Conservation (phyloP, 2,888 invertebrate species). For the Cyrtodaria siliqua region DNA sequence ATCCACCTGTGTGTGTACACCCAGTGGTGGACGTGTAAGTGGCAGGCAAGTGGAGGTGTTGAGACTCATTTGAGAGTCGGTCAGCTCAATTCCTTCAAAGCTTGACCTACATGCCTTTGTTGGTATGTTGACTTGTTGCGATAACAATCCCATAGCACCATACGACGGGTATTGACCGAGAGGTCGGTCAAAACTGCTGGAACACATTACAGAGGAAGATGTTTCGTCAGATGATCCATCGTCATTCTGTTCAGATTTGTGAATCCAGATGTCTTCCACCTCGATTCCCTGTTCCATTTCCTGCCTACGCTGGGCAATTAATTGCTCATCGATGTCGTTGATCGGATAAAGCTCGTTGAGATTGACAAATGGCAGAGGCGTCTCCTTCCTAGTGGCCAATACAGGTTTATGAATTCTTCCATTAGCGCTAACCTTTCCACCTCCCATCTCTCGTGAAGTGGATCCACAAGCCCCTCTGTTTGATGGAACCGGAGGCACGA, state of each 20-base stretch:
- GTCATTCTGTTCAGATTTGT: constrained; percentile 15
- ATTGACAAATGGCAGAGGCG: constrained; percentile 56
- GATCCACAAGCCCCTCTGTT: too few relatives aligned
- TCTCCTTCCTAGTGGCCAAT: constrained; percentile 7
- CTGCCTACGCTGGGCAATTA: constrained; percentile 89
- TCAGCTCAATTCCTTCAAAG: neutral
- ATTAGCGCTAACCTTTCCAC: too few relatives aligned
- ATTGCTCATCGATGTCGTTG: constrained; percentile 91
- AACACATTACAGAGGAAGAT: constrained; percentile 1
- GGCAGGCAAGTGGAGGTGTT: constrained; percentile 10
- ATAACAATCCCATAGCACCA: constrained; percentile 62
- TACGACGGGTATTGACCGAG: constrained; percentile 62
- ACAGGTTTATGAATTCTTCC: neutral
- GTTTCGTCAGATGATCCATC: neutral
- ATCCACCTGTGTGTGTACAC: constrained; percentile 91
- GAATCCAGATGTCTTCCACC: constrained; percentile 47
- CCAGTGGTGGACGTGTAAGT: constrained; percentile 23
- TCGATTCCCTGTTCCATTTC: constrained; percentile 89
- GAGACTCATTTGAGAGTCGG: constrained; percentile 33
- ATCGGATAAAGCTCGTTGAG: constrained; percentile 82
- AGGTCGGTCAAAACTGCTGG: constrained; percentile 16
- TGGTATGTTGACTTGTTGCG: constrained; percentile 25
- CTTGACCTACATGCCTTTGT: neutral
- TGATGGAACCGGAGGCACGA: constrained; percentile 13
- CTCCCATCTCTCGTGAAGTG: neutral